Evolutionary conservation across 2,113 vertebrate genomes (phyloP), one percentile per base, ranked within the genome.

Genomic region (Neolamprologus sp.): DNA sequence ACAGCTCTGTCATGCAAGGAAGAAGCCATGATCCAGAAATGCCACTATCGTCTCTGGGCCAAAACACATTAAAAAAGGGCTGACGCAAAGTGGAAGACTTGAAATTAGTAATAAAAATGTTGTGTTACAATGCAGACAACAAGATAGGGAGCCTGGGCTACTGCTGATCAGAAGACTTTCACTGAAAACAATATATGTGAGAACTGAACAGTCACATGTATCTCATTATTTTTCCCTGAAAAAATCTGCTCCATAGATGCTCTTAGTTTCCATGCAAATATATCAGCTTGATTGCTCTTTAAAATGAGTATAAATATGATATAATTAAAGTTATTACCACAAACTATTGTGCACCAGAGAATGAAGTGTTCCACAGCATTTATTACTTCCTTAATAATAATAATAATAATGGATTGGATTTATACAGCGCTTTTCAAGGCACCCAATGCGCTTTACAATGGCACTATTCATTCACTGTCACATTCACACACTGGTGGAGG

Each of bases 401-500:
- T 54, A 54, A 53, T 53, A n/a, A 53, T 55, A 53, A 53, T 21
- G 7, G 23, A 57, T 14, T 57, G 54, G 2, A 57, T 5, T 57
- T 57, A 8, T 16, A 57, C 0, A 9, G 12, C 23, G 54, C 54
- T 57, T 57, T 57, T 57, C 23, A 26, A 57, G 54, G 23, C 23
- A 14, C 1, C 12, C 12, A 57, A 26, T 0, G 54, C 0, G 0
- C 23, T 57, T 57, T 28, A 28, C 0, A 57, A 28, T 57, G 0
- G 0, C 23, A 57, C 1, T 57, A 57, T 28, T 57, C 1, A 28
- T 9, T 57, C 55, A 5, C 23, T 57, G 1, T 28, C 23, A 2
- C 13, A 3, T 2, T 57, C 55, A 57, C 13, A 57, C 55, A 57
- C 23, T 28, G 55, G 55, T 28, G 13, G 7, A 57, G 55, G 23